Base-by-base conservation (phyloP, 1,140 invertebrate genomes). In the Capitella teleta region DNA sequence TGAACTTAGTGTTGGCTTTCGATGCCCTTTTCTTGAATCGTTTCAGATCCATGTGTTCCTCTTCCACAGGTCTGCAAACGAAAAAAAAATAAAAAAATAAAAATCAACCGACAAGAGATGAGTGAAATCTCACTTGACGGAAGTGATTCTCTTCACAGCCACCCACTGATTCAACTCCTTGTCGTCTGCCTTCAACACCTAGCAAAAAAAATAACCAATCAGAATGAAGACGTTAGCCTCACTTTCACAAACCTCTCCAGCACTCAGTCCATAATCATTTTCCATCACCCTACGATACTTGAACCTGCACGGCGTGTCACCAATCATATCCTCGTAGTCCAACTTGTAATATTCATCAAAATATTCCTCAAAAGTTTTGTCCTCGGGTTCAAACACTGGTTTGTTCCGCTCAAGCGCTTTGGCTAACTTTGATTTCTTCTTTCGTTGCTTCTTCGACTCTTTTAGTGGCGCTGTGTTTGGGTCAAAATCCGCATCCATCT, bases 111-210 rank as follows among this genome's bases (percentile, higher is more conserved):
- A n/a, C n/a, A n/a, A n/a, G n/a, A n/a, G n/a, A 32, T 32, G 30
- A 32, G 8, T 32, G n/a, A 32, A 8, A 32, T 32, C 8, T 10
- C n/a, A 32, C 30, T n/a, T 32, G 30, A 10, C 80, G 63, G 86
- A 82, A n/a, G 83, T 77, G 8, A 87, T 82, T 73, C 88, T 93
- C 69, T 91, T 94, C 2, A 98, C 67, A 1, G 91, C 87, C 61
- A 83, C 88, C 94, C 94, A 98, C 55, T 80, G 80, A 63, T 98
- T 97, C 3, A 98, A 73, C 73, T 97, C 92, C 61, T 81, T 84
- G 63, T 96, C 91, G 64, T 90, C 83, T 30, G 89, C 87, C 60
- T 80, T 72, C 51, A 98, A 74, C 65, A 98, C 90, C 85, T 91
- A 62, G 41, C 76, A 73, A 56, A 50, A 58, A 48, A 5, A 51